Percentiles rank a stretch among this genome's conserved stretches.
Evolutionary conservation across 2,888 invertebrate species (phyloP).

Genomic region (Invenusta paracnida): DNA sequence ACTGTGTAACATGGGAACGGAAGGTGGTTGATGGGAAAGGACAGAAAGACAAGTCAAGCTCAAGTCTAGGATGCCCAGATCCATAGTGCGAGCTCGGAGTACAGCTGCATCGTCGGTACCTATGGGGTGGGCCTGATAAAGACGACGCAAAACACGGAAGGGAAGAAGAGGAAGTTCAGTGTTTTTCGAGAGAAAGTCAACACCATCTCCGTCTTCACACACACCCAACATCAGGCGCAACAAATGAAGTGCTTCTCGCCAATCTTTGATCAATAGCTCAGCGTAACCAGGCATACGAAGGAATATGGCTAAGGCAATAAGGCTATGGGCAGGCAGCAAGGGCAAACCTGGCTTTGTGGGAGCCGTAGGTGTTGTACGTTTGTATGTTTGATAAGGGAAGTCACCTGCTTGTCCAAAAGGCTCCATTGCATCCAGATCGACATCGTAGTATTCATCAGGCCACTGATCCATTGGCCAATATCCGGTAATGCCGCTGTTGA

Average conservation of each 20-base stretch:
- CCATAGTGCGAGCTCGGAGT: conserved; percentile 73
- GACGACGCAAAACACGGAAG: conserved; percentile 71
- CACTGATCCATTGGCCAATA: background rate
- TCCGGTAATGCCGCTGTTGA: background rate
- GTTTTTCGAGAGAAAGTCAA: conserved; percentile 46
- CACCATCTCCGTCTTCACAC: conserved; percentile 81
- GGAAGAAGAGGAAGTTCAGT: conserved; percentile 65
- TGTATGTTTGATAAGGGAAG: background rate
- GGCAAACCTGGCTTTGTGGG: conserved; percentile 52
- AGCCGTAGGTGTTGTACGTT: background rate
- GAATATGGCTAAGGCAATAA: conserved; percentile 82
- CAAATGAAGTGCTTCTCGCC: conserved; percentile 75
- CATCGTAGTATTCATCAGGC: background rate
- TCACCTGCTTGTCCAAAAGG: background rate
- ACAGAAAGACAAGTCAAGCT: conserved; percentile 80
- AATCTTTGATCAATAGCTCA: conserved; percentile 77
- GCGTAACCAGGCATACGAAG: conserved; percentile 83
- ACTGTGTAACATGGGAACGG: background rate
- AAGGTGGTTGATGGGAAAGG: conserved; percentile 68
- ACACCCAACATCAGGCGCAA: conserved; percentile 81
- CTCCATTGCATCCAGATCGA: background rate
- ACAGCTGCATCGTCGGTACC: conserved; percentile 73
- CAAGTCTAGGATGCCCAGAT: conserved; percentile 77
- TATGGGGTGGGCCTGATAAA: conserved; percentile 73
- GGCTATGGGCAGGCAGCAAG: conserved; percentile 74